These are phyloP conservation scores for Pachydiplax longipennis DNA, from an alignment of 2,888 invertebrate genomes.

Conservation along the genomic window DNA sequence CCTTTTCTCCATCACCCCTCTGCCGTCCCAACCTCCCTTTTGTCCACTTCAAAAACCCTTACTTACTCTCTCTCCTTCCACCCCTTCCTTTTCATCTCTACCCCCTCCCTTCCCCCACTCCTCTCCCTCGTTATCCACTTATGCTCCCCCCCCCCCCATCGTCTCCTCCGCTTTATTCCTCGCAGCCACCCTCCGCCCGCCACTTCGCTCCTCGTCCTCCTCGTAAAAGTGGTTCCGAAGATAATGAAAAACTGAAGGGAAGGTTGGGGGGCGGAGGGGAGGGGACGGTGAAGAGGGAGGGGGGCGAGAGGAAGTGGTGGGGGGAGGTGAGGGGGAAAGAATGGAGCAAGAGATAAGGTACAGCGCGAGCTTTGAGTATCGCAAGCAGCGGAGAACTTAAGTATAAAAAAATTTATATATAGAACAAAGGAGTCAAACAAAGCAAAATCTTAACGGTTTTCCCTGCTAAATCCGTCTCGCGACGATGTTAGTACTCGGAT, in stretches of 20 bases:
- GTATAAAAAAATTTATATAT: not conserved
- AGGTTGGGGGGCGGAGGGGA: not conserved
- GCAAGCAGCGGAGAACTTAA: constrained; percentile 1
- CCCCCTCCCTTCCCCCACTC: not conserved
- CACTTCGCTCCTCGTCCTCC: not conserved
- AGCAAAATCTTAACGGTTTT: not conserved
- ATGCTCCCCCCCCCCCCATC: not conserved
- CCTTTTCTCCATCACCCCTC: not conserved
- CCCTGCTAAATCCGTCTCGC: not conserved
- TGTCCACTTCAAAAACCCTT: constrained; percentile 37
- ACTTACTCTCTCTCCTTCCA: constrained; percentile 14
- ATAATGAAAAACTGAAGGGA: constrained; percentile 44
- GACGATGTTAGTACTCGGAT: not conserved
- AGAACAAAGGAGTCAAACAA: constrained; percentile 15
- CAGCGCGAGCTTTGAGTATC: constrained; percentile 25
- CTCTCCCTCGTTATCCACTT: constrained; percentile 37
- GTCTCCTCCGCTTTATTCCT: not conserved
- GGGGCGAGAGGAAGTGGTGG: not conserved
- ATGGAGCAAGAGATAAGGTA: constrained; percentile 10
- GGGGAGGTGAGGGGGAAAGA: not conserved
- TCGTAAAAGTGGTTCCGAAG: constrained; percentile 41
- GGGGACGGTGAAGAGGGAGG: not conserved
- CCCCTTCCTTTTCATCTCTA: not conserved
- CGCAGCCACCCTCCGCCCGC: not conserved
- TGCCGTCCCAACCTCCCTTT: not conserved